These are phyloP conservation scores for Erpobdella octoculata DNA, from an alignment of 2,888 invertebrate species.

Conservation along the genomic window DNA sequence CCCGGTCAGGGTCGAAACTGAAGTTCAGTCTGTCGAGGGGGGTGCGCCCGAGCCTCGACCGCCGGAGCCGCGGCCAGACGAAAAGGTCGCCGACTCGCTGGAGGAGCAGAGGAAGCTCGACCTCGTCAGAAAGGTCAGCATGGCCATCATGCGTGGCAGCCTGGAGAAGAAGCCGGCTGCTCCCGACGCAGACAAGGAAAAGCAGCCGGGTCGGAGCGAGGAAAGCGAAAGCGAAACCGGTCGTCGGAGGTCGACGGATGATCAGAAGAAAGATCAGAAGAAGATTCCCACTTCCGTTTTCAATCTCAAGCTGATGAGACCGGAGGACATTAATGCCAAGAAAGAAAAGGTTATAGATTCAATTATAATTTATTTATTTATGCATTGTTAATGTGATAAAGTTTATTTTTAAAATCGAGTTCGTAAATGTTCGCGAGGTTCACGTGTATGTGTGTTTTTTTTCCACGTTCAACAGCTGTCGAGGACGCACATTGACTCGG, in stretches of 20 bases:
- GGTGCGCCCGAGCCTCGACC: background rate
- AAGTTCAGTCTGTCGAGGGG: too few species aligned
- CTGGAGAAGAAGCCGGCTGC: background rate
- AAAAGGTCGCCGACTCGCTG: background rate
- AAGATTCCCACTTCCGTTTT: background rate
- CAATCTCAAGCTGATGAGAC: background rate
- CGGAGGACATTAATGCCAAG: background rate
- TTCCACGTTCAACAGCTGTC: background rate
- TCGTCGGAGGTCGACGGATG: background rate
- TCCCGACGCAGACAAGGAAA: background rate
- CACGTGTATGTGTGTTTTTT: background rate
- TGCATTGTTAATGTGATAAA: background rate
- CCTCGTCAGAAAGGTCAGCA: conserved; percentile 12
- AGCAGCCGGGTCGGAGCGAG: background rate
- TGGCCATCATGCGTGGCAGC: conserved; percentile 14
- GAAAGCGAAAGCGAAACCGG: background rate
- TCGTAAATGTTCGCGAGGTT: background rate
- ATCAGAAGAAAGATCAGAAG: background rate
- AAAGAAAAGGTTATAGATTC: background rate
- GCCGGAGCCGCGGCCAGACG: background rate
- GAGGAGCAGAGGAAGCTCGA: conserved; percentile 10
- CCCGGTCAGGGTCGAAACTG: background rate
- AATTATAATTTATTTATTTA: background rate
- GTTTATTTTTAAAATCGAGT: background rate
- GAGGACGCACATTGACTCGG: background rate